Percentiles rank a stretch among this genome's conserved stretches.
Evolutionary conservation across 2,888 invertebrate genomes (phyloP).

Genomic region (Dione vanillae): DNA sequence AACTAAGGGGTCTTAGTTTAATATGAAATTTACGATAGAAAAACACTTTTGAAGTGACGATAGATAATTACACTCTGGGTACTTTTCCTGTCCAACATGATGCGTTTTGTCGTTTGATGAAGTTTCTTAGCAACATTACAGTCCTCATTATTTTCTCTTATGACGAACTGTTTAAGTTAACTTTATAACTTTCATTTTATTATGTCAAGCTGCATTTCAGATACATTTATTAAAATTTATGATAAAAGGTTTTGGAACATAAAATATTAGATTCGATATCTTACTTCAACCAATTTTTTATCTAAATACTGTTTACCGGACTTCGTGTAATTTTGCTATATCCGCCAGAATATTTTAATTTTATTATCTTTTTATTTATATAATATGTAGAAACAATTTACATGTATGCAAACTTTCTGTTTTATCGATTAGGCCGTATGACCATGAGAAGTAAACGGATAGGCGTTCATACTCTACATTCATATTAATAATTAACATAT

Average conservation of each 20-base stretch:
- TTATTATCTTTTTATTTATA: not conserved
- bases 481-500: not conserved
- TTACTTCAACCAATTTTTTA: too few relatives aligned
- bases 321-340: not conserved
- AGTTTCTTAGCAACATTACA: slow-evolving; percentile 4
- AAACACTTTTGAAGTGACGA: not conserved
- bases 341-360: not conserved
- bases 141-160: slow-evolving; percentile 1
- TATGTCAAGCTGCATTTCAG: not conserved
- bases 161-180: slow-evolving; percentile 4
- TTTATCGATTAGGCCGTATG: not conserved
- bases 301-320: not conserved
- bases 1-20: not conserved
- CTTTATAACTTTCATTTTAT: not conserved
- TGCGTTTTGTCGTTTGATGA: slow-evolving; percentile 12
- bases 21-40: too few relatives aligned
- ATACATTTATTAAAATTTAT: too few relatives aligned
- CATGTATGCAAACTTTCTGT: not conserved
- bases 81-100: slow-evolving; percentile 4
- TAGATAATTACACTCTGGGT: slow-evolving; percentile 2
- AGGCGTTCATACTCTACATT: not conserved
- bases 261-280: too few relatives aligned
- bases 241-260: too few relatives aligned
- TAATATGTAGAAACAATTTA: not conserved
- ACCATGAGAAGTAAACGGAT: slow-evolving; percentile 3